A percentile compares a stretch with the other conserved stretches of the same genome.
These are phyloP conservation scores for Corythoichthys haematopterus DNA, from an alignment of 2,113 vertebrate species.

Conservation along the genomic window DNA sequence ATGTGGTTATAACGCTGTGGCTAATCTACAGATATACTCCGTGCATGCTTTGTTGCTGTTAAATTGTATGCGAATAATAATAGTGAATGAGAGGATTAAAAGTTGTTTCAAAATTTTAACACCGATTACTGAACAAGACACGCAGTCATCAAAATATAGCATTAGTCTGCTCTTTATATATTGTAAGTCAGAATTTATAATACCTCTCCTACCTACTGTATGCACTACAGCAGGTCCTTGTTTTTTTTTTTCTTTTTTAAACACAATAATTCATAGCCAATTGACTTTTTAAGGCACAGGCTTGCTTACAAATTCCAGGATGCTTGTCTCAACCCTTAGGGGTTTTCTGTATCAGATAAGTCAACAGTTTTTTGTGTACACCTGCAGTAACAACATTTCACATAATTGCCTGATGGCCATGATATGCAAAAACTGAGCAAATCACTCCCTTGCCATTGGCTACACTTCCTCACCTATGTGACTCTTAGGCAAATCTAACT, in stretches of 20 bases:
- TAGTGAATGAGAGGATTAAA: too few relatives aligned
- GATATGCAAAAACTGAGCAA: conserved; percentile 50
- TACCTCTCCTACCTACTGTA: neutral
- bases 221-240: neutral
- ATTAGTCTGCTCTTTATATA: too few relatives aligned
- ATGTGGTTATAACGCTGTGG: too few relatives aligned
- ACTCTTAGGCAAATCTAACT: conserved; percentile 50
- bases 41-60: neutral
- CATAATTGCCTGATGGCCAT: conserved; percentile 24
- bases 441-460: conserved; percentile 38
- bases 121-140: too few relatives aligned
- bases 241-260: too few relatives aligned
- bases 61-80: too few relatives aligned
- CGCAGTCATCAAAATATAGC: too few relatives aligned
- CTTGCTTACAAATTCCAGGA: neutral
- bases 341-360: conserved; percentile 31
- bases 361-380: conserved; percentile 38
- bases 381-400: conserved; percentile 21
- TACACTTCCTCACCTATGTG: conserved; percentile 32
- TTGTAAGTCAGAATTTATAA: neutral
- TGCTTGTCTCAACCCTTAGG: conserved; percentile 6
- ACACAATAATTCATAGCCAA: neutral
- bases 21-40: too few relatives aligned
- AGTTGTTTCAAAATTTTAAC: too few relatives aligned
- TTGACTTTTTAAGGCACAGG: neutral